A percentile compares a stretch with the other conserved stretches of the same genome.
Conservation (phyloP, 2,113 vertebrate genomes). For the Mastomys coucha region DNA sequence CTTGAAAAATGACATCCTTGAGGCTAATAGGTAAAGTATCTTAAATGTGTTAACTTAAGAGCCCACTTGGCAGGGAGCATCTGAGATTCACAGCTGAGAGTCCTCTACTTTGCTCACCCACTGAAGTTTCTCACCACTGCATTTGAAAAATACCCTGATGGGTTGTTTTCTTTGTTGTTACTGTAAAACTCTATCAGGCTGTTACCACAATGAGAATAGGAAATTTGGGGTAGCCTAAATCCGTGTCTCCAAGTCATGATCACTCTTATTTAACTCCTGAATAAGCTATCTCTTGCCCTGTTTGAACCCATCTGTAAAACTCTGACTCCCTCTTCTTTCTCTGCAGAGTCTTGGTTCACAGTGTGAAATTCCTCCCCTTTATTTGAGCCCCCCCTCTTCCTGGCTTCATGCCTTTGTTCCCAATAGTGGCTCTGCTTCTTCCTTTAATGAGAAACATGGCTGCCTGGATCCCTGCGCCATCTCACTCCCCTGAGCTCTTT, state of each 20-base stretch:
- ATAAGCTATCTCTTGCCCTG: not conserved
- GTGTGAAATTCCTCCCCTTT: not conserved
- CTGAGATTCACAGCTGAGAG: not conserved
- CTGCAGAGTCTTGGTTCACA: not conserved
- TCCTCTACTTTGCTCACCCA: not conserved
- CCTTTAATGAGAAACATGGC: not conserved
- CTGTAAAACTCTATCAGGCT: not conserved
- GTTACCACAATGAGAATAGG: not conserved
- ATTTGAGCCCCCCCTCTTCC: not conserved
- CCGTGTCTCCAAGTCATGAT: not conserved
- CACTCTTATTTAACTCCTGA: not conserved
- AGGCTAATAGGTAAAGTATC: not conserved
- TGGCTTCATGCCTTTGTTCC: not conserved
- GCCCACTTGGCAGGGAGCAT: not conserved
- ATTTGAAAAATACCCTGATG: not conserved
- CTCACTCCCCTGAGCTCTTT: not conserved
- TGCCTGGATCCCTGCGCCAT: not conserved
- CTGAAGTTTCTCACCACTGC: not conserved
- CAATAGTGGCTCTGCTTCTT: not conserved
- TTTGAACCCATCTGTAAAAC: not conserved
- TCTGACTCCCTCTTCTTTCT: not conserved
- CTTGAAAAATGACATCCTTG: not conserved
- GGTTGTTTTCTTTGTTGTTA: not conserved
- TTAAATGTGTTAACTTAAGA: not conserved
- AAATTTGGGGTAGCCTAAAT: not conserved